Percentiles rank a stretch among this genome's conserved stretches.
phyloP scores from a whole-genome alignment of 2,797 vertebrate genomes.

The Tokudaia muenninki region DNA sequence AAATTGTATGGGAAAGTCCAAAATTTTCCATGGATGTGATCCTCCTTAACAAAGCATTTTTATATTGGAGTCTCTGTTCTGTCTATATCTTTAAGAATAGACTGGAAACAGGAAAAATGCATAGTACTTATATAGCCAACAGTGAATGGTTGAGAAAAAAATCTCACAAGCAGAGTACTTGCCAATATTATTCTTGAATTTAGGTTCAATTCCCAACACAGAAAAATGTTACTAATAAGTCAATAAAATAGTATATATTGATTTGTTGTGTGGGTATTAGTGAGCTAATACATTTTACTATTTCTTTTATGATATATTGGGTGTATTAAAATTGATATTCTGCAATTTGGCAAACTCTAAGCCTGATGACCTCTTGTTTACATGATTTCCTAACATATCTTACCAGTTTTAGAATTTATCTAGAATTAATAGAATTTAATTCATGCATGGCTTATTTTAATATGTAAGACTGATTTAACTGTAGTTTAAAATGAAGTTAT shows the following conservation, averaged over 20 bases:
- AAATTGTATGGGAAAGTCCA: not conserved
- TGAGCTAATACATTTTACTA: not conserved
- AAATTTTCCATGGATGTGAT: not conserved
- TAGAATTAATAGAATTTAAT: not conserved
- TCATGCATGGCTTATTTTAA: not conserved
- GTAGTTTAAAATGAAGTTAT: not conserved
- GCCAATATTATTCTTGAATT: not conserved
- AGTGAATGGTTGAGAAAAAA: not conserved
- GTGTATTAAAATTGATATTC: not conserved
- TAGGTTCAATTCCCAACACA: not conserved
- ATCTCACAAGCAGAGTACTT: not conserved
- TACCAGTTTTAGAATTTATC: not conserved
- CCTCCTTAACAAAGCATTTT: slow-evolving; percentile 10
- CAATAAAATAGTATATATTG: not conserved
- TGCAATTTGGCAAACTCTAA: not conserved
- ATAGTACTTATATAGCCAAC: not conserved
- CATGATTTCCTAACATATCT: not conserved
- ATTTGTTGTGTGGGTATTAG: not conserved
- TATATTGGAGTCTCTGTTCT: not conserved
- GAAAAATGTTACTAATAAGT: not conserved
- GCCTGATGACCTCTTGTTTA: not conserved
- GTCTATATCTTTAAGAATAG: not conserved
- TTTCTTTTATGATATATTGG: not conserved
- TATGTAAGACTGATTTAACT: not conserved
- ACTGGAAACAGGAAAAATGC: not conserved